Base-by-base conservation (phyloP, 1,140 invertebrate genomes). In the Hydropsyche tenuis region DNA sequence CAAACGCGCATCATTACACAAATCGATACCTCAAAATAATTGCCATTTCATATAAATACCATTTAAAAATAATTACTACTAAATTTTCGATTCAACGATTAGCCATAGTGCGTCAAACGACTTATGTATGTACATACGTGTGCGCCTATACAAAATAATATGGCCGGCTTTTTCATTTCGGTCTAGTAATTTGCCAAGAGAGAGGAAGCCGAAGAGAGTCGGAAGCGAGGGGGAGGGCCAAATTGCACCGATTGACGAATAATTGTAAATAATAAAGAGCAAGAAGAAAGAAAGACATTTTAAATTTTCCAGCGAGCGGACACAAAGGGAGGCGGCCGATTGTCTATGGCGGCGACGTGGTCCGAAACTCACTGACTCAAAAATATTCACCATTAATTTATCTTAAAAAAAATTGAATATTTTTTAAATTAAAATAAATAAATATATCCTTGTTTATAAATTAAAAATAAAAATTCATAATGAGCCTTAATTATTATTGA, bases 211-310 rank as follows among this genome's bases (percentile, higher is more conserved):
- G 69, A 30, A 16, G 51, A 51, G 56, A 22, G 22, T 18, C 53
- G 65, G 53, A 69, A 64, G 46, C 48, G 27, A 16, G 27, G 56
- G 42, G 53, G 53, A 63, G 51, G 60, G 42, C 53, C 73, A 77
- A 77, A 77, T 77, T 77, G 75, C 73, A 69, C 51, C 75, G 75
- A 77, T 74, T 77, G 75, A 74, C 73, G 75, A 77, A 74, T 77
- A 77, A 77, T 77, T 77, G 75, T 73, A 74, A 77, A 77, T 77
- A 77, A 77, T 77, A 77, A 77, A 77, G 73, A 74, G 46, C 48
- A 72, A 51, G 66, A 42, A 71, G 51, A 64, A 72, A 53, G 71
- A 65, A 62, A 66, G 71, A 73, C 71, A 77, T 77, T 77, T 77
- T 72, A 74, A 77, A 77, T 74, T 77, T 77, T 68, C 75, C 73